Conservation (phyloP, 2,113 vertebrate species). For the Patagioenas fasciata region DNA sequence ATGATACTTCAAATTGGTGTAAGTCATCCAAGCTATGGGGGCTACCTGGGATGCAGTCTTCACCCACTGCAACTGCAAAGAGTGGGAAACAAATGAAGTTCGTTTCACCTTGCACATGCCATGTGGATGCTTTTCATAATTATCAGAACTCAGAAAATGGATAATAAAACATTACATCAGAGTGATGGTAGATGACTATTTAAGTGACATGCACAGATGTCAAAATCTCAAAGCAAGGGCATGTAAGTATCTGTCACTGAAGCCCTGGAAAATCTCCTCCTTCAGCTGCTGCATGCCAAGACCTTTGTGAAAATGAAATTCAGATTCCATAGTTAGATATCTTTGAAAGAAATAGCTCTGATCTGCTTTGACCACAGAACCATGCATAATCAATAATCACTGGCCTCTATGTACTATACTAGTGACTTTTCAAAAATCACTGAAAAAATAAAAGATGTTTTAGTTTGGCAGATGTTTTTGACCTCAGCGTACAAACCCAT, state of each 20-base stretch:
- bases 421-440: not conserved
- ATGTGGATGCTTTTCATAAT: not conserved
- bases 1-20: rapidly evolving
- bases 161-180: not conserved
- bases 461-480: not conserved
- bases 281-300: not conserved
- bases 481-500: not conserved
- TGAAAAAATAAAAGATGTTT: not conserved
- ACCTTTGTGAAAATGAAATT: not conserved
- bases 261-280: not conserved
- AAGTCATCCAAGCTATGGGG: not conserved
- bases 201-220: not conserved
- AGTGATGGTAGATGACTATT: not conserved
- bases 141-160: not conserved
- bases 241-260: not conserved
- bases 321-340: not conserved
- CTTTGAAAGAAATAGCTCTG: not conserved
- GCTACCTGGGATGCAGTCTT: not conserved
- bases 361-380: not conserved
- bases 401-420: not conserved
- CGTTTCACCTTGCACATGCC: not conserved
- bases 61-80: not conserved
- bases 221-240: not conserved
- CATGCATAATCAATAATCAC: not conserved
- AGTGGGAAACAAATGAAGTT: not conserved